These are phyloP conservation scores for Caenorhabditis plicata DNA, from an alignment of 2,888 invertebrate genomes.

Conservation along the genomic window DNA sequence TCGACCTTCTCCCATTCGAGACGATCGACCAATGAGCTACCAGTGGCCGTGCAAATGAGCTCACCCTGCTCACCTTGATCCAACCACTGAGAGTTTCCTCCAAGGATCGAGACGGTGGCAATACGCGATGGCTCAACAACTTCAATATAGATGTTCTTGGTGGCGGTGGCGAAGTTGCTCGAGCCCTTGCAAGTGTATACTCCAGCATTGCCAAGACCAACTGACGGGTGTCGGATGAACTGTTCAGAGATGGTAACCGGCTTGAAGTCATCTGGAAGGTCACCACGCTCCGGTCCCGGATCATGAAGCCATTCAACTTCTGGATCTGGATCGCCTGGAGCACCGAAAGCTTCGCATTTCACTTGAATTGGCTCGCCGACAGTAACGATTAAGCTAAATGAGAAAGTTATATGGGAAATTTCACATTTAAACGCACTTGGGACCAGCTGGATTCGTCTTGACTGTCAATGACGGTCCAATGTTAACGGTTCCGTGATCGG, in stretches of 20 bases:
- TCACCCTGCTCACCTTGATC: constrained; percentile 55
- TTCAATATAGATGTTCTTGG: constrained; percentile 64
- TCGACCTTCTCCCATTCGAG: constrained; percentile 60
- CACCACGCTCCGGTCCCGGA: constrained; percentile 62
- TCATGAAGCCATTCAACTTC: constrained; percentile 61
- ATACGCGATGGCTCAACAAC: constrained; percentile 61
- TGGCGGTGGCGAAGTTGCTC: constrained; percentile 65
- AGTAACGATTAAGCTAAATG: constrained; percentile 58
- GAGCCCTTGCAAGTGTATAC: constrained; percentile 67
- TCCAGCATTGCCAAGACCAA: constrained; percentile 64
- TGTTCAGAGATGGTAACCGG: constrained; percentile 65
- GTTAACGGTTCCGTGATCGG: constrained; percentile 59
- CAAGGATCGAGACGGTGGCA: constrained; percentile 62
- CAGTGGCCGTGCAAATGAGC: constrained; percentile 62
- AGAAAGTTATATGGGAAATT: no score
- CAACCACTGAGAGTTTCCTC: constrained; percentile 61
- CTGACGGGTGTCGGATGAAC: constrained; percentile 61
- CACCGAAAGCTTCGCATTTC: constrained; percentile 62
- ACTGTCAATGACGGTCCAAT: constrained; percentile 54
- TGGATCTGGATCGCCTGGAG: constrained; percentile 61
- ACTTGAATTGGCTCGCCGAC: constrained; percentile 62
- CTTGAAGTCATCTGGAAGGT: constrained; percentile 64
- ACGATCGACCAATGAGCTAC: constrained; percentile 55
- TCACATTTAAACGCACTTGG: no score
- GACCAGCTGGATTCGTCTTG: constrained; percentile 56